Evolutionary conservation across 2,888 invertebrate genomes (phyloP), one percentile per base, ranked within the genome.

Genomic region (Plagodis pulveraria): DNA sequence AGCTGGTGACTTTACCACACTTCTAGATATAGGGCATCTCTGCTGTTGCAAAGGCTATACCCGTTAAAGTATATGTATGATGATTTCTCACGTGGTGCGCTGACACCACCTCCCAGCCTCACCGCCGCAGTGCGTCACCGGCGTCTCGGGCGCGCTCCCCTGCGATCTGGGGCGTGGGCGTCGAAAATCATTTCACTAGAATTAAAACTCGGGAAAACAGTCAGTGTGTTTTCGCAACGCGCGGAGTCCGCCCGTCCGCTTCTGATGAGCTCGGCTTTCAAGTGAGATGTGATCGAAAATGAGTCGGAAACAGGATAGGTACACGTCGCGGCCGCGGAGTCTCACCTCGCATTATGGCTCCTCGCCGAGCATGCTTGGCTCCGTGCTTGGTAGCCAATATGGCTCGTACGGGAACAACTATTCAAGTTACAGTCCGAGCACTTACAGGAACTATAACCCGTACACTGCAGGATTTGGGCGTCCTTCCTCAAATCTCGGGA

Each of bases 281-380:
- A 58, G 73, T 84, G 84, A 80, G 75, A 86, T 84, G 84, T 83
- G 80, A 80, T 74, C 74, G 73, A 76, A 72, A 73, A 92, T 92
- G 92, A 91, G 89, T 84, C 87, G 91, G 56, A 90, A 91, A 69
- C 90, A 89, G 74, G 91, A 91, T 72, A 82, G 88, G 68, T 91
- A 84, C 68, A 69, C 74, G 53, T 83, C 89, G 71, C 84, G 91
- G 59, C 90, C 91, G 64, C 81, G 92, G 61, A 89, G 89, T 70
- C 82, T 91, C 53, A 84, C 87, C 66, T 73, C 84, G 50, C 86
- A 87, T 72, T 91, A 89, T 73, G 87, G 88, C 71, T 91, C 91
- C 8, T 88, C 92, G 10, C 91, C 91, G 44, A 90, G 88, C 73
- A 84, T 91, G 78, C 74, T 91, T 60, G 83, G 88, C 63, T 89